Percentiles rank a stretch among this genome's conserved stretches.
These are phyloP conservation scores for Todiramphus chloris DNA, from an alignment of 2,113 vertebrate species.

Conservation along the genomic window DNA sequence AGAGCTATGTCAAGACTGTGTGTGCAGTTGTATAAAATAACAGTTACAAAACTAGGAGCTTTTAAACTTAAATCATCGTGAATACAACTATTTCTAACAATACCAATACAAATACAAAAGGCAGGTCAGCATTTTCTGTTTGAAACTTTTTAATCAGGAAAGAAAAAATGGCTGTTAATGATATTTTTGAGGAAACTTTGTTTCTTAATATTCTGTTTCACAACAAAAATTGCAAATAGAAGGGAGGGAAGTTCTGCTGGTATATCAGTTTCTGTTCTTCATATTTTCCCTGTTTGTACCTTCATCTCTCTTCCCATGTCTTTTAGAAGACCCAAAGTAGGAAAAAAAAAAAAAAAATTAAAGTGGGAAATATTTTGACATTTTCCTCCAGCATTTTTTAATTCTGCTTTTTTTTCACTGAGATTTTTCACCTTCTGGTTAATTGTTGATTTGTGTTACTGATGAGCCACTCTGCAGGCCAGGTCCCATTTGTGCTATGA, in stretches of 20 bases:
- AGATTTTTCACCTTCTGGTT: background rate
- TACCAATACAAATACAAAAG: background rate
- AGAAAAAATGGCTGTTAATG: accelerated
- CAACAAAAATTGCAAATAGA: background rate
- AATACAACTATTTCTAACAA: background rate
- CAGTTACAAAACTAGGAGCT: background rate
- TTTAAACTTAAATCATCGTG: background rate
- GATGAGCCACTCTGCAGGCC: background rate
- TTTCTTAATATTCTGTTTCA: background rate
- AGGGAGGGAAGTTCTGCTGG: background rate
- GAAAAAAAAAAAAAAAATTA: background rate
- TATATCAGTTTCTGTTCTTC: background rate
- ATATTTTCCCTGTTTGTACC: background rate
- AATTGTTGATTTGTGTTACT: background rate
- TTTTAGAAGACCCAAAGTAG: background rate
- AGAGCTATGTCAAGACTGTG: background rate
- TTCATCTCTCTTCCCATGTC: background rate
- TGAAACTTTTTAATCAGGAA: background rate
- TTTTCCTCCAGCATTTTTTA: background rate
- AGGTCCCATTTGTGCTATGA: background rate
- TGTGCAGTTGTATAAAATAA: background rate
- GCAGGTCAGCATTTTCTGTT: background rate
- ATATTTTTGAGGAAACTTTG: background rate
- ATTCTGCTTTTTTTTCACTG: background rate
- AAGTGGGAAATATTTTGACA: background rate